Conservation (phyloP, 2,888 invertebrate species). For the Arctia plantaginis region DNA sequence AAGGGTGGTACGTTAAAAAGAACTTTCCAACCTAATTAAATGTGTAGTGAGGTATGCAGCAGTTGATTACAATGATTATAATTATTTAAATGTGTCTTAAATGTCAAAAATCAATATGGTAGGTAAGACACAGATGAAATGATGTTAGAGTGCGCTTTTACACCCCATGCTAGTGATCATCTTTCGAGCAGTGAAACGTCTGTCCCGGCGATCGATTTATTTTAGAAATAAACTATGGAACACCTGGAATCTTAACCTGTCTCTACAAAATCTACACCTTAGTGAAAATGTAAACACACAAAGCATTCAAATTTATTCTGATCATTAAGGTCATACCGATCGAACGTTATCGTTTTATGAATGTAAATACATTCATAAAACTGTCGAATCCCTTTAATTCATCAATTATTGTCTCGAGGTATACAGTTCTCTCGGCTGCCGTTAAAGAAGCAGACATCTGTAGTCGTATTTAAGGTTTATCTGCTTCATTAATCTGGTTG, state of each 20-base stretch:
- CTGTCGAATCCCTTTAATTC: conserved; percentile 76
- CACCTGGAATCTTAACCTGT: too few relatives aligned
- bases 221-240: too few relatives aligned
- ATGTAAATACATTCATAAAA: conserved; percentile 80
- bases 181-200: too few relatives aligned
- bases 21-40: too few relatives aligned
- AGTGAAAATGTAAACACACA: conserved; percentile 39
- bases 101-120: background rate
- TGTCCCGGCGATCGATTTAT: too few relatives aligned
- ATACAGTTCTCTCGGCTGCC: conserved; percentile 64
- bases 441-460: conserved; percentile 75
- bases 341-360: conserved; percentile 76
- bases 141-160: too few relatives aligned
- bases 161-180: too few relatives aligned
- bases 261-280: too few relatives aligned
- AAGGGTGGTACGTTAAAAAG: too few relatives aligned
- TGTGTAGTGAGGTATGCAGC: too few relatives aligned
- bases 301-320: conserved; percentile 78
- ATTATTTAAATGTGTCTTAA: background rate
- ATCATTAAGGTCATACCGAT: conserved; percentile 73
- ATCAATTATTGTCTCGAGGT: conserved; percentile 75
- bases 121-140: too few relatives aligned
- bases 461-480: conserved; percentile 84
- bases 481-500: conserved; percentile 83
- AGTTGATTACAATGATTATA: too few relatives aligned